Evolutionary conservation across 1,140 invertebrate genomes (phyloP), one percentile per base, ranked within the genome.

Genomic region (Adelges cooleyi): DNA sequence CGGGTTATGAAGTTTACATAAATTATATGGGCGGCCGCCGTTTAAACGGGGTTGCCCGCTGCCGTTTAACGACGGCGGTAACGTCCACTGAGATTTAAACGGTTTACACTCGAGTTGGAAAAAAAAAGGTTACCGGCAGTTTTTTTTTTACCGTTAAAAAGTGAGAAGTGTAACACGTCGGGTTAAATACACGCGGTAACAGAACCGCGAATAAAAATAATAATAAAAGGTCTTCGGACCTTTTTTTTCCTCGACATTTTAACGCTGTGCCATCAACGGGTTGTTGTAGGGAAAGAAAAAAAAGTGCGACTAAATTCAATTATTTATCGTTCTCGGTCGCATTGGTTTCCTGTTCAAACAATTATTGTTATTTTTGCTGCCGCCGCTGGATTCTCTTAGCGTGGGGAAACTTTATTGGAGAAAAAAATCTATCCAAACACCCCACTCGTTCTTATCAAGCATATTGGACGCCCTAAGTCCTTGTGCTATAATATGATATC

Each of bases 221-320:
- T 22, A 46, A 62, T 48, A 62, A 62, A 48, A 33, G 56, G 25
- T 48, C 4, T 46, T 33, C 29, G 29, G 29, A 33, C 29, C 29
- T 33, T 33, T 33, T 33, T 62, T 62, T 62, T 44, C 15, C 46
- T 62, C 56, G 42, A 17, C 17, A 25, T 46, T 48, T 46, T 62
- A 62, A 48, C 29, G 29, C 44, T 42, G n/a, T n/a, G n/a, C 25
- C 56, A 25, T 62, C 56, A 62, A 62, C 44, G 56, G 56, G 56
- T 62, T 62, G 56, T 33, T 33, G 5, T 33, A 5, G 29, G 11
- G 29, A 11, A 33, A 33, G n/a, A n/a, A 33, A 33, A 33, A 62
- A 62, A 62, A 62, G 42, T 33, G 29, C 38, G 56, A 62, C 56
- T 62, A 46, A 62, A 62, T 62, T 62, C 56, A 62, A 62, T 62